Evolutionary conservation across 2,888 invertebrate genomes (phyloP).

Genomic region (Epirrhoe tristata): DNA sequence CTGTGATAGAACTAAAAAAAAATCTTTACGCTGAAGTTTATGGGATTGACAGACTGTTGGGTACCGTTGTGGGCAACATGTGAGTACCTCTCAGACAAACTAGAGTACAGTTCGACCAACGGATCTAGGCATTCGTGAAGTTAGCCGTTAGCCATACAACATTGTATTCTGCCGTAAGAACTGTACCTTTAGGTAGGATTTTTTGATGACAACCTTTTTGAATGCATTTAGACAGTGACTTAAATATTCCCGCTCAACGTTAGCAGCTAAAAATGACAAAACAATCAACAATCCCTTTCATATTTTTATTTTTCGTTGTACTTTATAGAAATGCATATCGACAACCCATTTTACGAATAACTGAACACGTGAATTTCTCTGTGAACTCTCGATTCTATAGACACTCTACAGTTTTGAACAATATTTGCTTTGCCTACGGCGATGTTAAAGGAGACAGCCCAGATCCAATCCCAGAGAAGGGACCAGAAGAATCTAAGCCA

Average conservation of each 20-base stretch:
- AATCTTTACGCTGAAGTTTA: too few species aligned
- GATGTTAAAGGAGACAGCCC: conserved; percentile 21
- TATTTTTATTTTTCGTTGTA: conserved; percentile 26
- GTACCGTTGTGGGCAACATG: too few species aligned
- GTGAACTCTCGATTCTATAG: conserved; percentile 1
- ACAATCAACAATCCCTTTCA: conserved; percentile 5
- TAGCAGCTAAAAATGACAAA: conserved; percentile 1
- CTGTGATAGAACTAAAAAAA: too few species aligned
- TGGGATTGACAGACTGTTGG: too few species aligned
- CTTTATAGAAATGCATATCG: conserved; percentile 20
- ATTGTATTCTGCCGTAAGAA: too few species aligned
- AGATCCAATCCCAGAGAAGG: conserved; percentile 13
- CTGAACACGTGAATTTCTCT: conserved; percentile 18
- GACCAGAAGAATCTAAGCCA: conserved; percentile 21
- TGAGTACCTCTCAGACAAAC: too few species aligned
- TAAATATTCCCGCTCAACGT: not conserved
- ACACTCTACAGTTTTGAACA: conserved; percentile 2
- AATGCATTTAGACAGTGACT: not conserved
- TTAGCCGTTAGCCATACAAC: too few species aligned
- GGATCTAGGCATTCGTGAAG: too few species aligned
- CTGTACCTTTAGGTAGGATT: not conserved
- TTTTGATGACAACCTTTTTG: not conserved
- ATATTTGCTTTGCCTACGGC: conserved; percentile 21
- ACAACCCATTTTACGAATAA: conserved; percentile 5
- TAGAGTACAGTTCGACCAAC: too few species aligned